Conservation (phyloP, 2,888 invertebrate genomes). For the Rhagium mordax region DNA sequence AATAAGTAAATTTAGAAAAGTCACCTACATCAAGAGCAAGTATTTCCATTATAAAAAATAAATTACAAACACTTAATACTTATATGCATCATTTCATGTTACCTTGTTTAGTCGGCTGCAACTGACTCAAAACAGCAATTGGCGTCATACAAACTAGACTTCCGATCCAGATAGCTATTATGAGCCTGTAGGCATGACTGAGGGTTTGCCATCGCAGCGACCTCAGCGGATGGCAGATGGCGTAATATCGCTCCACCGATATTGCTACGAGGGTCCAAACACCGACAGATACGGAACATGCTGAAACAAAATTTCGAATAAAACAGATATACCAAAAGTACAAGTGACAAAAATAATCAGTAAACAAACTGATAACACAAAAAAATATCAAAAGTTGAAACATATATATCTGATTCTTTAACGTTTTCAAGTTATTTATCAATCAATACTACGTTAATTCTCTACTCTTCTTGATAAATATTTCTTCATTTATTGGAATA, state of each 20-base stretch:
- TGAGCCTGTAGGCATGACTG: constrained; percentile 82
- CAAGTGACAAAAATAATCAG: too few species aligned
- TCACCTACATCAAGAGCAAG: too few species aligned
- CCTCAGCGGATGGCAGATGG: constrained; percentile 83
- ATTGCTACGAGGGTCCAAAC: constrained; percentile 86
- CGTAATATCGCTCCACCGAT: constrained; percentile 84
- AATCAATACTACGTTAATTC: too few species aligned
- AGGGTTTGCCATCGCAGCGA: constrained; percentile 84
- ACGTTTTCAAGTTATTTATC: too few species aligned
- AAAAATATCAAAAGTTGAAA: too few species aligned
- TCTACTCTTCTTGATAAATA: too few species aligned
- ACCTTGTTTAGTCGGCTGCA: constrained; percentile 72
- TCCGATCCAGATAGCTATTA: constrained; percentile 77
- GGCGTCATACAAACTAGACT: constrained; percentile 79
- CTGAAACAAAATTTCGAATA: constrained; percentile 70
- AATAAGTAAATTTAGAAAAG: too few species aligned
- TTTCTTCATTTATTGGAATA: too few species aligned
- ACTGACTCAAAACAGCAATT: constrained; percentile 74
- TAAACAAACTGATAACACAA: too few species aligned
- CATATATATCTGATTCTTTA: too few species aligned
- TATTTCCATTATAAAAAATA: too few species aligned
- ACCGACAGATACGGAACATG: constrained; percentile 82
- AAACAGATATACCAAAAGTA: neutral
- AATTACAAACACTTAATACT: neutral
- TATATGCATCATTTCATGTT: constrained; percentile 35